Evolutionary conservation across 2,113 vertebrate species (phyloP), one percentile per base, ranked within the genome.

Genomic region (Platichthys flesus): DNA sequence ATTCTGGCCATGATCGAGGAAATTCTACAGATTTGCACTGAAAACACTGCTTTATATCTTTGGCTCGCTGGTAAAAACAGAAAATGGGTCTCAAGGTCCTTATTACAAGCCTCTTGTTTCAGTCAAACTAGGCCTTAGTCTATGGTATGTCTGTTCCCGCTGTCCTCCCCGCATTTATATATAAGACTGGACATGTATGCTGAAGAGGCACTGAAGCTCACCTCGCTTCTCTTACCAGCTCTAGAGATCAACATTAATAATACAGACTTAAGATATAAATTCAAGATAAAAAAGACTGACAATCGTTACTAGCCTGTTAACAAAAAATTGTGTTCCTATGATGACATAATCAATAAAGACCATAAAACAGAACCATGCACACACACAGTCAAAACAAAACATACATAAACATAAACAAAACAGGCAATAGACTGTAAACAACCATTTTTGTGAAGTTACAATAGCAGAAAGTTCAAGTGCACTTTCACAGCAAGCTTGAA

Each of bases 21-120:
- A 90, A 84, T 90, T 82, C 71, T 78, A 52, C 24, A 61, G 65
- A 82, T 86, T 91, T 90, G 57, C 79, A 65, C 76, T 88, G 83
- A 92, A 92, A 92, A 92, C 74, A 83, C 52, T 67, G 61, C 73
- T 73, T 88, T 90, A 91, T 92, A 88, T 78, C 83, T 85, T 81
- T 84, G 68, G 77, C 76, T 84, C 64, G 69, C 82, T 52, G 59
- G 81, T 77, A 71, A 78, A 86, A 91, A 86, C 3, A 76, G 80
- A 85, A 80, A 86, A 67, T 83, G 69, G 70, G 52, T 65, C 60
- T 86, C 70, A 82, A 80, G 74, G 83, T 85, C 71, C 82, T 87
- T 82, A 86, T 89, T 89, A 89, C 76, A 86, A 80, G 68, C 69
- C 71, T 85, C 62, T 80, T 18, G 52, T 89, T 81, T 86, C 87